These are phyloP conservation scores for Orthosia incerta DNA, from an alignment of 2,888 invertebrate species.

Conservation along the genomic window DNA sequence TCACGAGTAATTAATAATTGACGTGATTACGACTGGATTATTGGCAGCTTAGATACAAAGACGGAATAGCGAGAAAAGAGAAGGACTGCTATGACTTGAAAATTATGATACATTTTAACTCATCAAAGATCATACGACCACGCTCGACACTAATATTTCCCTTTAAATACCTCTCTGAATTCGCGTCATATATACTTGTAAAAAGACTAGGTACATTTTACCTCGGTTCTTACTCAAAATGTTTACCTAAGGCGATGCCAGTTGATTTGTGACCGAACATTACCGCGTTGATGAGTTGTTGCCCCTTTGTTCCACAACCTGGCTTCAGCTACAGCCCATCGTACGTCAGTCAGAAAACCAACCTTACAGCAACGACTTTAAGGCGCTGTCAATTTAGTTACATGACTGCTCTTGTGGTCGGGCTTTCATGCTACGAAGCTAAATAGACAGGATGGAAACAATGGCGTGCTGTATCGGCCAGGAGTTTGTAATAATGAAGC, in stretches of 20 bases:
- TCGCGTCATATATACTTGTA: background rate
- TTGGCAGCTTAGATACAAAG: background rate
- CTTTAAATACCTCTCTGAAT: background rate
- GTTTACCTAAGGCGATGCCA: background rate
- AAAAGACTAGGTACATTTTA: background rate
- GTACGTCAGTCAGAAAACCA: background rate
- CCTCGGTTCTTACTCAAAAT: background rate
- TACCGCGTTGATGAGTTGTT: background rate
- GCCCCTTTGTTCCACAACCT: background rate
- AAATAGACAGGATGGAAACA: background rate
- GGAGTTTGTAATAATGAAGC: background rate
- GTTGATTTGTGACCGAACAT: slow-evolving; percentile 10
- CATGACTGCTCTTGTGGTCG: background rate
- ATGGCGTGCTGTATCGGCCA: background rate
- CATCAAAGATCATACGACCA: background rate
- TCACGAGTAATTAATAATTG: no score
- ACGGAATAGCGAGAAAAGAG: background rate
- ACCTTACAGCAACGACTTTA: background rate
- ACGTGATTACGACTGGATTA: no score
- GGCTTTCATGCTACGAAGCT: background rate
- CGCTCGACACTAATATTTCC: background rate
- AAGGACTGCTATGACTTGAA: background rate
- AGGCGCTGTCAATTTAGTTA: background rate
- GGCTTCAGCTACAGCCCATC: background rate
- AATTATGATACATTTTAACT: background rate